phyloP scores from a whole-genome alignment of 2,113 vertebrate species.

The Xenopus borealis region DNA sequence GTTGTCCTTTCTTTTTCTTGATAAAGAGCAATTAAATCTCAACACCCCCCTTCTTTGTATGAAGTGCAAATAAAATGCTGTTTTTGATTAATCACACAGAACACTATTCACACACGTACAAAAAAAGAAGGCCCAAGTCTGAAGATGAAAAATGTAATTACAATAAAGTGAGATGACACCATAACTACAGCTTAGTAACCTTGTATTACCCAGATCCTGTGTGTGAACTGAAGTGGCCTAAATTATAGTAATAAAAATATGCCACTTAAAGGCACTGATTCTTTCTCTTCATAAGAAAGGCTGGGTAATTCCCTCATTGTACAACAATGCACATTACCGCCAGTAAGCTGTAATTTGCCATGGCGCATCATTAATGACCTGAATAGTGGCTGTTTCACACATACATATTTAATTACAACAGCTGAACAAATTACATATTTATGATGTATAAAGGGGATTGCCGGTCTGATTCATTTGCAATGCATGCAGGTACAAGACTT shows the following conservation, averaged over 20 bases:
- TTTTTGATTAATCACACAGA: neutral
- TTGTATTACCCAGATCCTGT: conserved; percentile 30
- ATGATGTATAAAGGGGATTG: conserved; percentile 92
- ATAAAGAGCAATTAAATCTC: too few species aligned
- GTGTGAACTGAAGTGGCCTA: conserved; percentile 63
- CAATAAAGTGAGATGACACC: neutral
- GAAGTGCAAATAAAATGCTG: too few species aligned
- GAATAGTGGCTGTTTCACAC: conserved; percentile 91
- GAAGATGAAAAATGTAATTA: neutral
- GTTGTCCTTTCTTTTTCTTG: too few species aligned
- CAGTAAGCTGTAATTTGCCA: conserved; percentile 85
- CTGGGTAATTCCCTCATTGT: conserved; percentile 77
- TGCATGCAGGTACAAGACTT: conserved; percentile 92
- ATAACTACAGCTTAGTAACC: conserved; percentile 17
- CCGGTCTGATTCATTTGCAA: conserved; percentile 87
- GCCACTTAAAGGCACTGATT: conserved; percentile 69
- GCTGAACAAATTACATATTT: conserved; percentile 99
- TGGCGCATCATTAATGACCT: conserved; percentile 91
- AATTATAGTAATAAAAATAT: conserved; percentile 71
- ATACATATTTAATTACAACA: conserved; percentile 99
- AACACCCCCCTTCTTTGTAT: too few species aligned
- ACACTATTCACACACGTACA: neutral
- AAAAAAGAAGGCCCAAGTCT: neutral
- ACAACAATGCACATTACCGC: conserved; percentile 80
- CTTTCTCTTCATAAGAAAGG: conserved; percentile 68